phyloP scores from a whole-genome alignment of 1,140 invertebrate species.

The Drosophila punjabiensis region DNA sequence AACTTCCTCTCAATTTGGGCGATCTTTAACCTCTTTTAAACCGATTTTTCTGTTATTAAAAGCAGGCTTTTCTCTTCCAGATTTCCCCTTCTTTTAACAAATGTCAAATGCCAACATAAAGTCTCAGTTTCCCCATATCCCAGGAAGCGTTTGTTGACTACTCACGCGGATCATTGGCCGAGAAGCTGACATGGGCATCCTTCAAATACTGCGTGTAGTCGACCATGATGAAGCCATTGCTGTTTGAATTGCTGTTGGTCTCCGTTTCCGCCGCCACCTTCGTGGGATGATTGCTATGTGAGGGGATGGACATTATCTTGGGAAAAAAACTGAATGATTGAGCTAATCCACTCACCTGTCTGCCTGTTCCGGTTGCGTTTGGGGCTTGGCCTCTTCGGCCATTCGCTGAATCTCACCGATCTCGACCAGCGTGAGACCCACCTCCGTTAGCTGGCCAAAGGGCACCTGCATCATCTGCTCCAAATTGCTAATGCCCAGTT shows the following conservation, averaged over 20 bases:
- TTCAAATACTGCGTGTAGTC: constrained; percentile 85
- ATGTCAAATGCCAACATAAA: neutral
- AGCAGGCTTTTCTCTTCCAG: neutral
- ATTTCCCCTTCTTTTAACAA: neutral
- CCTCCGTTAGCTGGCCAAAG: constrained; percentile 87
- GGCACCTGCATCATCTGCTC: constrained; percentile 87
- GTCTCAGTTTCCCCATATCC: neutral
- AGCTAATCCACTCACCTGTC: no score
- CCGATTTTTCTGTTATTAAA: no score
- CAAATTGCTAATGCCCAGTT: constrained; percentile 87
- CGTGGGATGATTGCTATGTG: constrained; percentile 4
- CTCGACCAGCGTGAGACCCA: constrained; percentile 87
- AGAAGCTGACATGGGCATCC: constrained; percentile 77
- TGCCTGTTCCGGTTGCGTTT: neutral
- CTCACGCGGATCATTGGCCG: constrained; percentile 74
- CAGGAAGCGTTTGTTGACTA: neutral
- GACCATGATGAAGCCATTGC: constrained; percentile 73
- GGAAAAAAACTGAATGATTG: no score
- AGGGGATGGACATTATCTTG: neutral
- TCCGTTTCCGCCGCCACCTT: constrained; percentile 58
- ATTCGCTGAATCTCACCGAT: constrained; percentile 88
- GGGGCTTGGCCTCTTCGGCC: constrained; percentile 75
- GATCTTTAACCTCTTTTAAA: no score
- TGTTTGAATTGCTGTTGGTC: constrained; percentile 69
- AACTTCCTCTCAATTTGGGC: no score